A percentile compares a stretch with the other conserved stretches of the same genome.
phyloP scores from a whole-genome alignment of 2,113 vertebrate genomes.

The Ophiodon elongatus region DNA sequence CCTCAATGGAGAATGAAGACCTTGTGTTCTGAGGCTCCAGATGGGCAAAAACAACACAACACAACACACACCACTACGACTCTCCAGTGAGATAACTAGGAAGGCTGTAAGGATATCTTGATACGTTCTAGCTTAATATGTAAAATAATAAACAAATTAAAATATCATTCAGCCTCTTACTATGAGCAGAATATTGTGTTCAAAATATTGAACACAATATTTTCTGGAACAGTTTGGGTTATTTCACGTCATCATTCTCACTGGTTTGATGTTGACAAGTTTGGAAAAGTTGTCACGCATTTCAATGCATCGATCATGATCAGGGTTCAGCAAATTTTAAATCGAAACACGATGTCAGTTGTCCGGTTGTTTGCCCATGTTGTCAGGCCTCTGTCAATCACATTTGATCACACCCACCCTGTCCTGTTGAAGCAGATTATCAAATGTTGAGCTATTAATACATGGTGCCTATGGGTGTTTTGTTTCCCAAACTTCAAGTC shows the following conservation, averaged over 20 bases:
- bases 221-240: background rate
- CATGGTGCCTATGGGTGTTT: background rate
- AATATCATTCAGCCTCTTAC: background rate
- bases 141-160: no score
- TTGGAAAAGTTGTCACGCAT: background rate
- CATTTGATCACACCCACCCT: background rate
- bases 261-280: background rate
- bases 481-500: background rate
- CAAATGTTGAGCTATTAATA: background rate
- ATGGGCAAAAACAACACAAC: constrained; percentile 73
- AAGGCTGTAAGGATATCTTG: constrained; percentile 9
- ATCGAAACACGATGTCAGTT: background rate
- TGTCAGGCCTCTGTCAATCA: background rate
- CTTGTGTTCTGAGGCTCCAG: constrained; percentile 78
- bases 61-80: constrained; percentile 47
- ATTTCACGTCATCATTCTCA: background rate
- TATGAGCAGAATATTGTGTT: background rate
- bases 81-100: constrained; percentile 32
- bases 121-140: constrained; percentile 1
- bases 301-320: background rate
- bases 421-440: background rate
- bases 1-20: constrained; percentile 77
- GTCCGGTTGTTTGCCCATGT: background rate
- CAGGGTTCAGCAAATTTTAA: background rate
- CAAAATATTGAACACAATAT: background rate